Evolutionary conservation across 2,797 vertebrate genomes (phyloP).

Genomic region (Pristis pectinata): DNA sequence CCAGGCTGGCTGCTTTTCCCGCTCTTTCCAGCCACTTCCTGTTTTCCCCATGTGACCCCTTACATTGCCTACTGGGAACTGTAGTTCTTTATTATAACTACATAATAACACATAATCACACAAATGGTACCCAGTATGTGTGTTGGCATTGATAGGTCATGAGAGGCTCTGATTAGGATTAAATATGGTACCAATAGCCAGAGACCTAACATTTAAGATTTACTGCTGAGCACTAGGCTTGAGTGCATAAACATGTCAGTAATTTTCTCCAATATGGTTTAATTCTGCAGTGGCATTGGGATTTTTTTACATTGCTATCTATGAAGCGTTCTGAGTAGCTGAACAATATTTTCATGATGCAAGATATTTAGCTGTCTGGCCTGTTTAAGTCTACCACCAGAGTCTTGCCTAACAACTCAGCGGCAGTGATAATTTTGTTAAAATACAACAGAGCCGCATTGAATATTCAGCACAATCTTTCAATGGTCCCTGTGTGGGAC

Average conservation of each 20-base stretch:
- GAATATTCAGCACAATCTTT: neutral
- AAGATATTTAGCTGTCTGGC: neutral
- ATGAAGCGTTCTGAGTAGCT: neutral
- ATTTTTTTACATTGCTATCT: neutral
- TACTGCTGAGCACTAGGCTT: neutral
- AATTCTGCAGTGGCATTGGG: neutral
- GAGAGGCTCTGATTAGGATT: neutral
- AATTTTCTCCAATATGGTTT: neutral
- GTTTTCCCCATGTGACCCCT: too few relatives aligned
- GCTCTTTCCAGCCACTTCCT: too few relatives aligned
- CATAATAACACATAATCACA: too few relatives aligned
- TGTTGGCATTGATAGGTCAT: neutral
- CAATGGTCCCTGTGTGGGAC: conserved; percentile 1
- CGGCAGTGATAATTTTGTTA: neutral
- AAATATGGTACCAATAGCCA: neutral
- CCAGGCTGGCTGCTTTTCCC: too few relatives aligned
- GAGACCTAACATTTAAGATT: neutral
- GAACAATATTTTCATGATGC: neutral
- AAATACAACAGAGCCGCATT: neutral
- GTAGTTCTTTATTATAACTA: too few relatives aligned
- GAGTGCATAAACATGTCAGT: neutral
- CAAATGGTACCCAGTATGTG: neutral
- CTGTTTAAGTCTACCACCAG: neutral
- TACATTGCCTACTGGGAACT: too few relatives aligned
- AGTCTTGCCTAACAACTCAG: neutral